phyloP scores from a whole-genome alignment of 2,888 invertebrate species.

The Pemphredon lugubris region DNA sequence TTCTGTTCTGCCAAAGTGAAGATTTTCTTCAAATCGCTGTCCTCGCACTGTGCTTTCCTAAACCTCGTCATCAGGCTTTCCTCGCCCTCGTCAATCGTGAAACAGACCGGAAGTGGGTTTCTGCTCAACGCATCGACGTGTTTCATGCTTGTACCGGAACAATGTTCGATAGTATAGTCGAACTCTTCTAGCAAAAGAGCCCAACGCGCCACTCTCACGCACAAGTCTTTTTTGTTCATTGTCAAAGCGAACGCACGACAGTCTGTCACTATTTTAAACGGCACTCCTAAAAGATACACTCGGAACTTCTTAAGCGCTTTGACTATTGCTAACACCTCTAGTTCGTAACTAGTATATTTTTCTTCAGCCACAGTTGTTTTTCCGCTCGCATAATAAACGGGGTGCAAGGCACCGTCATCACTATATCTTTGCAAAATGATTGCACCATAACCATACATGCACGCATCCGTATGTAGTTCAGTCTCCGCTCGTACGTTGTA shows the following conservation, averaged over 20 bases:
- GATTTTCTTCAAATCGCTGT: slow-evolving; percentile 2
- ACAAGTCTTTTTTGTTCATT: slow-evolving; percentile 2
- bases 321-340: slow-evolving; percentile 61
- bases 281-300: slow-evolving; percentile 60
- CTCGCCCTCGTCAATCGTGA: background rate
- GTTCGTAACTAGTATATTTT: slow-evolving; percentile 56
- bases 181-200: background rate
- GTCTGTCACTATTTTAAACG: too few relatives aligned
- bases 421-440: slow-evolving; percentile 51
- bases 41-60: slow-evolving; percentile 5
- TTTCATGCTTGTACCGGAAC: slow-evolving; percentile 46
- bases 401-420: slow-evolving; percentile 50
- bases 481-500: slow-evolving; percentile 41
- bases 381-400: slow-evolving; percentile 62
- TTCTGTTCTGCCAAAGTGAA: background rate
- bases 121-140: slow-evolving; percentile 62
- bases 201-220: slow-evolving; percentile 6
- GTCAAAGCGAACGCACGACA: slow-evolving; percentile 3
- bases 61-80: background rate
- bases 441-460: slow-evolving; percentile 47
- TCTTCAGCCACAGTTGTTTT: slow-evolving; percentile 55
- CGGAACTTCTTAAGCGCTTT: slow-evolving; percentile 58
- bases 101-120: slow-evolving; percentile 27
- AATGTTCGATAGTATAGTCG: slow-evolving; percentile 55
- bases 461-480: slow-evolving; percentile 54